phyloP scores from a whole-genome alignment of 2,113 vertebrate species.

The Heterotis niloticus region DNA sequence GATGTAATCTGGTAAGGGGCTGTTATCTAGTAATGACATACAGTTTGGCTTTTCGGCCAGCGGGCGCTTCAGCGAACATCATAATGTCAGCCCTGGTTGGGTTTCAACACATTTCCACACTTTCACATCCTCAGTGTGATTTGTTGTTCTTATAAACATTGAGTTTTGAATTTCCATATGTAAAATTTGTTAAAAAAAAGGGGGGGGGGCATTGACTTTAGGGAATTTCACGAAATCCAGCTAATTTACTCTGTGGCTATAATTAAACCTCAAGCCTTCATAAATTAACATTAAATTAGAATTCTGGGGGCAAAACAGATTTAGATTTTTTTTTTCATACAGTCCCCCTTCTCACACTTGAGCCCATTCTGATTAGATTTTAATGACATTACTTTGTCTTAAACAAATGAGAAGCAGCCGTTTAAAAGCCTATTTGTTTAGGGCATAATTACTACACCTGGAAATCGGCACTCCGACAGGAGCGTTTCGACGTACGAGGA shows the following conservation, averaged over 20 bases:
- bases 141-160: conserved; percentile 28
- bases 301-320: conserved; percentile 52
- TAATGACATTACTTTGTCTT: conserved; percentile 60
- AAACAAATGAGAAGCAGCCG: conserved; percentile 49
- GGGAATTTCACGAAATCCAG: conserved; percentile 49
- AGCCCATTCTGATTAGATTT: conserved; percentile 55
- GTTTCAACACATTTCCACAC: neutral
- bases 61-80: too few relatives aligned
- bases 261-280: conserved; percentile 51
- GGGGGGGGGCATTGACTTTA: conserved; percentile 39
- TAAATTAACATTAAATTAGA: conserved; percentile 59
- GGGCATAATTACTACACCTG: conserved; percentile 49
- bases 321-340: conserved; percentile 59
- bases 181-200: conserved; percentile 34
- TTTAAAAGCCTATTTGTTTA: conserved; percentile 50
- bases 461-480: conserved; percentile 36
- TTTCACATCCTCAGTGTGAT: neutral
- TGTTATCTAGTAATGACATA: neutral
- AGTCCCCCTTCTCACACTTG: conserved; percentile 37
- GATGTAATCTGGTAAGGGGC: neutral
- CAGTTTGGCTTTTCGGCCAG: neutral
- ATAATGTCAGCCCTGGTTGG: neutral
- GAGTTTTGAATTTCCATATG: conserved; percentile 45
- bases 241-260: conserved; percentile 55
- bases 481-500: conserved; percentile 29